These are phyloP conservation scores for Lepidurus apus DNA, from an alignment of 1,140 invertebrate species.

Conservation along the genomic window DNA sequence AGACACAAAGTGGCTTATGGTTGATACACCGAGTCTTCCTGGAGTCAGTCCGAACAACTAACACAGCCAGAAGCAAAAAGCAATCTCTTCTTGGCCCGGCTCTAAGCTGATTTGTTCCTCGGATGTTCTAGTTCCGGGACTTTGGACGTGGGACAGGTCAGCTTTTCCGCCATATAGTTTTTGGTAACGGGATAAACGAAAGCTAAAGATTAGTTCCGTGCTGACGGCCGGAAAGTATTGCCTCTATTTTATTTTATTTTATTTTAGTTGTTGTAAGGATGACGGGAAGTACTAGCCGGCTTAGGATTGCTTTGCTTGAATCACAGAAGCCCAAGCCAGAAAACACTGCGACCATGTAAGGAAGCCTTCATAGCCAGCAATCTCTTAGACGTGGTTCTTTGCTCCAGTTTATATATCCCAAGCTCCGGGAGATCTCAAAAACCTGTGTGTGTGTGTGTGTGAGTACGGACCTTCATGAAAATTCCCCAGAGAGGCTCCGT, in stretches of 20 bases:
- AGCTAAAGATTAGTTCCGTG: neutral
- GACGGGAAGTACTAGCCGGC: neutral
- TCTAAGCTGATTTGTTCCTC: neutral
- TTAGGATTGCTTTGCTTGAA: slow-evolving; percentile 13
- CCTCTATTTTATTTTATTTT: no score
- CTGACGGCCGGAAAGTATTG: neutral
- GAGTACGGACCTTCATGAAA: neutral
- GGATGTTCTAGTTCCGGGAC: neutral
- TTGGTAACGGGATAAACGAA: neutral
- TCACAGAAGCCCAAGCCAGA: neutral
- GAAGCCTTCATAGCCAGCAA: neutral
- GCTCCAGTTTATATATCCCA: neutral
- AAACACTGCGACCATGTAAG: no score
- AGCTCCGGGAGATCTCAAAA: neutral
- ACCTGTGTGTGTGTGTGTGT: neutral
- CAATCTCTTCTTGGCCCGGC: neutral
- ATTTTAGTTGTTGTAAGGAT: neutral
- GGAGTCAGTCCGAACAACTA: neutral
- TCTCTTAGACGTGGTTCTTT: neutral
- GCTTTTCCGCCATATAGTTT: neutral
- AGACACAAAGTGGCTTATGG: slow-evolving; percentile 5
- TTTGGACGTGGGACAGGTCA: neutral
- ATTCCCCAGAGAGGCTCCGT: neutral
- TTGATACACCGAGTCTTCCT: neutral
- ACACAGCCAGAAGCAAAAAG: neutral